Evolutionary conservation across 92 coral and sea anemone species (phyloP).

Genomic region (Epizoanthus rinbou): DNA sequence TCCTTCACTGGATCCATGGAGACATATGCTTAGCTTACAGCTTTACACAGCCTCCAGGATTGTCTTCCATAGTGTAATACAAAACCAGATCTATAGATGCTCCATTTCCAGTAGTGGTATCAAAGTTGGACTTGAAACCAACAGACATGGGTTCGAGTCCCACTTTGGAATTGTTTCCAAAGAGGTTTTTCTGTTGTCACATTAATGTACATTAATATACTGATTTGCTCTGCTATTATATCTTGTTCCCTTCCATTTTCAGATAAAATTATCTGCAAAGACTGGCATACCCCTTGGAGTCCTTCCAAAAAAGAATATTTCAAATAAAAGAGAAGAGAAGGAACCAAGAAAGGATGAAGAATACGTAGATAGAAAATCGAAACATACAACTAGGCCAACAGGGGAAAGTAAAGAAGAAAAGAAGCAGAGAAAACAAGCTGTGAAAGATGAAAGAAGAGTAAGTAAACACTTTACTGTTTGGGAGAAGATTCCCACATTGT

Average conservation of each 20-base stretch:
- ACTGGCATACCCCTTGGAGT: slow-evolving; percentile 93
- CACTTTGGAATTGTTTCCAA: no score
- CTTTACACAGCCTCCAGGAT: no score
- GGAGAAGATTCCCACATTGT: no score
- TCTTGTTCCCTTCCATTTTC: slow-evolving; percentile 24
- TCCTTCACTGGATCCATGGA: no score
- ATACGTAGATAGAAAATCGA: not conserved
- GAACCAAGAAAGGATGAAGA: slow-evolving; percentile 1
- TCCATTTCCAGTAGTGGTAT: no score
- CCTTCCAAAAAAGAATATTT: slow-evolving; percentile 52
- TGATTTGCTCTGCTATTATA: not conserved
- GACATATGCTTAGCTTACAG: no score
- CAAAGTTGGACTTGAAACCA: no score
- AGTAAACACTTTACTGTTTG: not conserved
- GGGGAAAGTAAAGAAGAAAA: slow-evolving; percentile 90
- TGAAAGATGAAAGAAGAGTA: slow-evolving; percentile 90
- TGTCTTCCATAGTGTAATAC: no score
- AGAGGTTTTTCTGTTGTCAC: no score
- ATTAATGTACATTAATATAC: no score
- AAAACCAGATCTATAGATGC: no score
- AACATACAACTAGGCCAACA: slow-evolving; percentile 45
- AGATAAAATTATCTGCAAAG: slow-evolving; percentile 77
- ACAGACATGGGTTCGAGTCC: no score
- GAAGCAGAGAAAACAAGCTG: slow-evolving; percentile 76
- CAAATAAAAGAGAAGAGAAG: slow-evolving; percentile 30